Evolutionary conservation across 2,113 vertebrate genomes (phyloP).

Genomic region (Serinus canaria): DNA sequence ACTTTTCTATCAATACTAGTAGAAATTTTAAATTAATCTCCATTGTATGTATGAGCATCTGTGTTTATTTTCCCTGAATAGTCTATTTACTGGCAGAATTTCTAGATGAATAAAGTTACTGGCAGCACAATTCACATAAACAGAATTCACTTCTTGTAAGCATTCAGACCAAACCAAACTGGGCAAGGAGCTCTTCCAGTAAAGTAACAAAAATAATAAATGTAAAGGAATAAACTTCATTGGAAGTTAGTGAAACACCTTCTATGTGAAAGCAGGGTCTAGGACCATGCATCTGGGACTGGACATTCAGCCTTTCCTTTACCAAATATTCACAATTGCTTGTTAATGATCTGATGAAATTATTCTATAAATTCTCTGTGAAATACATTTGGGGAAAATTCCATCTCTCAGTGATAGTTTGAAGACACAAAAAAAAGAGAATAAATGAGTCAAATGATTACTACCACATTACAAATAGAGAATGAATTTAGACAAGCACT

Average conservation of each 20-base stretch:
- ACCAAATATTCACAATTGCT: background rate
- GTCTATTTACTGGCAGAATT: constrained; percentile 34
- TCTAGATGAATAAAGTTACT: constrained; percentile 20
- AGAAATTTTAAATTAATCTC: constrained; percentile 21
- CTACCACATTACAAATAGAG: background rate
- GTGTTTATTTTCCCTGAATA: constrained; percentile 56
- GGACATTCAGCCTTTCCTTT: background rate
- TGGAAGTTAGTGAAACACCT: background rate
- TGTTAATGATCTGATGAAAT: background rate
- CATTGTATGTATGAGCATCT: constrained; percentile 37
- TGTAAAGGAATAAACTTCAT: background rate
- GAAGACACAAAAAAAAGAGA: background rate
- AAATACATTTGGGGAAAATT: background rate
- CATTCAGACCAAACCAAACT: background rate
- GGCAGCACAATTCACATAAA: background rate
- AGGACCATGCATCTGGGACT: background rate
- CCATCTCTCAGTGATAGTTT: background rate
- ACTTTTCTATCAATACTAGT: background rate
- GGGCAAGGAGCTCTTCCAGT: background rate
- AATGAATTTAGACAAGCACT: background rate
- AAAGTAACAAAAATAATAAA: background rate
- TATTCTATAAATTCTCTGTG: background rate
- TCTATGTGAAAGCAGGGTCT: background rate
- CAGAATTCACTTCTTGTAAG: background rate
- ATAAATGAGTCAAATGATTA: background rate